A percentile compares a stretch with the other conserved stretches of the same genome.
Conservation (phyloP, 2,888 invertebrate genomes). For the Eupsilia transversa region DNA sequence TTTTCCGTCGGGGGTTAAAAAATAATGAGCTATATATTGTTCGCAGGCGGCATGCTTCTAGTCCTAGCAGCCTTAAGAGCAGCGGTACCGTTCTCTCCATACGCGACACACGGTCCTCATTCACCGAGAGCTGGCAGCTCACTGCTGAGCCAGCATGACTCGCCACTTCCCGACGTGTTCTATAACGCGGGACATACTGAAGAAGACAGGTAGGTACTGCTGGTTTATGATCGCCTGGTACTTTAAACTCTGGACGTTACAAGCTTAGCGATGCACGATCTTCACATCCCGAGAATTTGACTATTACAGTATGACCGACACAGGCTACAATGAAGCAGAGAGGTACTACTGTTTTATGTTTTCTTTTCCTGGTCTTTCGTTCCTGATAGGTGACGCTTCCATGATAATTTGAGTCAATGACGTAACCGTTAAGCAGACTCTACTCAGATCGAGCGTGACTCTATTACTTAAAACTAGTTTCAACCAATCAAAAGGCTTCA, state of each 20-base stretch:
- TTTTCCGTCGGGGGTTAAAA: too few relatives aligned
- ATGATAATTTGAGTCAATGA: not conserved
- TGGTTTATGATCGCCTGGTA: constrained; percentile 8
- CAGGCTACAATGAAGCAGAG: not conserved
- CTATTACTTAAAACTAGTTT: too few relatives aligned
- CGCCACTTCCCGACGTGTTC: constrained; percentile 86
- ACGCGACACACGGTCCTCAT: constrained; percentile 86
- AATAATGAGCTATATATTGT: not conserved
- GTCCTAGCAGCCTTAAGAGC: constrained; percentile 85
- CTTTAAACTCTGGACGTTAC: not conserved
- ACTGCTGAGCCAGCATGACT: constrained; percentile 86
- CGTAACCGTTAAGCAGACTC: too few relatives aligned
- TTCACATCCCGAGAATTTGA: not conserved
- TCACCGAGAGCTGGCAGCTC: constrained; percentile 87
- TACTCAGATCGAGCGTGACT: too few relatives aligned
- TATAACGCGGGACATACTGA: constrained; percentile 85
- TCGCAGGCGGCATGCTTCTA: constrained; percentile 84
- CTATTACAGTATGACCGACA: not conserved
- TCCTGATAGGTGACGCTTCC: not conserved
- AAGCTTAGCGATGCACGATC: not conserved
- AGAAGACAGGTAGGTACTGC: constrained; percentile 79
- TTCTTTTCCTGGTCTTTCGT: not conserved
- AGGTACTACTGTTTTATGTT: not conserved
- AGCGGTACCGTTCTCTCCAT: constrained; percentile 87
- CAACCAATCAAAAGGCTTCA: too few relatives aligned